A percentile compares a stretch with the other conserved stretches of the same genome.
Conservation (phyloP, 2,113 vertebrate genomes). For the Pandion haliaetus region DNA sequence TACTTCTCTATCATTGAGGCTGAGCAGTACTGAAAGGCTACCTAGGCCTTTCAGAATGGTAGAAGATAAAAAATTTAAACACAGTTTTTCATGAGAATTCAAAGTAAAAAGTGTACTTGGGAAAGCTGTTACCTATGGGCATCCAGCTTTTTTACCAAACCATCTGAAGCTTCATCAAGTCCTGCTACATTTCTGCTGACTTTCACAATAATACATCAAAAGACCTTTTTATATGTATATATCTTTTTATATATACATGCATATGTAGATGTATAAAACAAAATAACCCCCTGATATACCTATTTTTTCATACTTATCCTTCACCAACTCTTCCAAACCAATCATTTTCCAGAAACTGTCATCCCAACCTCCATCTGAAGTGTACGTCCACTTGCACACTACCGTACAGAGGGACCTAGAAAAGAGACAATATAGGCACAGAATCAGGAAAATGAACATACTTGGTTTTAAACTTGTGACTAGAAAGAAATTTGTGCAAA, state of each 20-base stretch:
- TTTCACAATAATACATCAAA: neutral
- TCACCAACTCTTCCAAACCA: conserved; percentile 85
- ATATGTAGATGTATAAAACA: neutral
- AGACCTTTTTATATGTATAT: neutral
- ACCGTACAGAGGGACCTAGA: conserved; percentile 91
- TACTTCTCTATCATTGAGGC: neutral
- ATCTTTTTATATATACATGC: too few relatives aligned
- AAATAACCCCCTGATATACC: conserved; percentile 62
- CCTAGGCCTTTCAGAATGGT: neutral
- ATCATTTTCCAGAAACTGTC: conserved; percentile 86
- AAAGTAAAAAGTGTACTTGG: neutral
- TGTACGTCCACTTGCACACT: conserved; percentile 96
- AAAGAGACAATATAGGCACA: neutral
- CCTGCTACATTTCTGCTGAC: neutral
- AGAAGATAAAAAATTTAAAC: neutral
- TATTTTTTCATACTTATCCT: conserved; percentile 89
- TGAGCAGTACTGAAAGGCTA: neutral
- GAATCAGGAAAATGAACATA: neutral
- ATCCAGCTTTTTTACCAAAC: neutral
- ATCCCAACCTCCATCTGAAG: conserved; percentile 89
- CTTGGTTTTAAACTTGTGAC: neutral
- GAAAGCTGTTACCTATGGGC: neutral
- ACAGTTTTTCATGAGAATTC: neutral
- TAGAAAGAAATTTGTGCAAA: neutral
- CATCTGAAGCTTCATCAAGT: neutral